These are phyloP conservation scores for Lithosia quadra DNA, from an alignment of 2,888 invertebrate genomes.

Conservation along the genomic window DNA sequence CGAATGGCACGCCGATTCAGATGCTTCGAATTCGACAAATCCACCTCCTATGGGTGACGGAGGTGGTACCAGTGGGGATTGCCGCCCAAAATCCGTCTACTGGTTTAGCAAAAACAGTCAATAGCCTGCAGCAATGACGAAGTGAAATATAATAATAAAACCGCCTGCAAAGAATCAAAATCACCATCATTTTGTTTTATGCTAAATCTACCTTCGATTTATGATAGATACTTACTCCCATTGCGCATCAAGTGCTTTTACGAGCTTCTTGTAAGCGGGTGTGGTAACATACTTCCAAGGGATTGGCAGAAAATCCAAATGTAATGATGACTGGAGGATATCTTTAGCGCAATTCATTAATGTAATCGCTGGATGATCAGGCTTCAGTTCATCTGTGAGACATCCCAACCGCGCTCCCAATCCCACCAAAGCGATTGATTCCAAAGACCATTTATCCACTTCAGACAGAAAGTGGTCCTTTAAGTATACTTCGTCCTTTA, in stretches of 20 bases:
- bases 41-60: no score
- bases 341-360: constrained; percentile 69
- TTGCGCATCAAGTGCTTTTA: constrained; percentile 70
- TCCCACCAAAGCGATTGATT: constrained; percentile 80
- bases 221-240: constrained; percentile 71
- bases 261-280: constrained; percentile 67
- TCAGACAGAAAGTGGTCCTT: constrained; percentile 81
- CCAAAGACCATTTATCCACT: constrained; percentile 88
- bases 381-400: constrained; percentile 61
- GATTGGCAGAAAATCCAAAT: constrained; percentile 69
- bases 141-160: no score
- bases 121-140: not conserved
- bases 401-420: constrained; percentile 75
- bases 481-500: constrained; percentile 66
- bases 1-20: no score
- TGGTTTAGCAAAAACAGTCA: no score
- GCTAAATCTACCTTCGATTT: no score
- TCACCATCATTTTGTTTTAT: no score
- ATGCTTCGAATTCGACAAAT: no score
- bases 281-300: constrained; percentile 70
- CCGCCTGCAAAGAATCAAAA: no score
- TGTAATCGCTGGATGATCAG: constrained; percentile 67
- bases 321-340: constrained; percentile 62
- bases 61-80: no score
- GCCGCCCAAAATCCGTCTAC: no score